Base-by-base conservation (phyloP, 1,140 invertebrate species). In the Heterodera carotae region DNA sequence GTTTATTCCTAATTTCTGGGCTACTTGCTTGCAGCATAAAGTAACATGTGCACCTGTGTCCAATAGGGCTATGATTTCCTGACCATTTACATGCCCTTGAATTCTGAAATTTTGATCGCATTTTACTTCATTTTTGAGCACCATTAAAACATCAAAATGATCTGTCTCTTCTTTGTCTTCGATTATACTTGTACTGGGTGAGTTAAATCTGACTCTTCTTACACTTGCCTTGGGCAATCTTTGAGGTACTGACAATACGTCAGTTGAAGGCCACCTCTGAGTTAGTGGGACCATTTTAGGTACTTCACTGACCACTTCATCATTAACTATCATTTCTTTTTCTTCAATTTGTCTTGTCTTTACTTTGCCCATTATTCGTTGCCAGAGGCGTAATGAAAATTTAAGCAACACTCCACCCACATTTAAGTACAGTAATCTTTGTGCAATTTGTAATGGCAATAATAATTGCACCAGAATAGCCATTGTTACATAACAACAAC, bases 1-100 rank as follows among this genome's bases (percentile, higher is more conserved):
- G 6, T n/a, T 68, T 5, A 68, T 29, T 29, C 27, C n/a, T 0
- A 25, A 25, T 68, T 2, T 29, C 7, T 29, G 34, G 5, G 67
- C 67, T 6, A 36, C 43, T 68, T 8, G 0, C 6, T 5, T 68
- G 43, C 8, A 36, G 22, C 34, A 36, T 22, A 68, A 7, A 6
- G 67, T 25, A 4, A 33, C 29, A 3, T 68, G 67, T 4, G 67
- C 67, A 7, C 67, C 67, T 5, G 67, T 68, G 25, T 68, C 67
- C 6, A 68, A n/a, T 68, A 68, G 12, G 8, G n/a, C 34, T 25
- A 10, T 36, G 6, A 68, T 7, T 68, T 25, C 29, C 1, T 29
- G 4, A 25, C 66, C 66, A 29, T 68, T 68, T 8, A 68, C 43
- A 5, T 68, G 18, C 4, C 4, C 66, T n/a, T 22, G 18, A 1